Conservation (phyloP, 92 coral and sea anemone species). For the Siderastrea siderea region DNA sequence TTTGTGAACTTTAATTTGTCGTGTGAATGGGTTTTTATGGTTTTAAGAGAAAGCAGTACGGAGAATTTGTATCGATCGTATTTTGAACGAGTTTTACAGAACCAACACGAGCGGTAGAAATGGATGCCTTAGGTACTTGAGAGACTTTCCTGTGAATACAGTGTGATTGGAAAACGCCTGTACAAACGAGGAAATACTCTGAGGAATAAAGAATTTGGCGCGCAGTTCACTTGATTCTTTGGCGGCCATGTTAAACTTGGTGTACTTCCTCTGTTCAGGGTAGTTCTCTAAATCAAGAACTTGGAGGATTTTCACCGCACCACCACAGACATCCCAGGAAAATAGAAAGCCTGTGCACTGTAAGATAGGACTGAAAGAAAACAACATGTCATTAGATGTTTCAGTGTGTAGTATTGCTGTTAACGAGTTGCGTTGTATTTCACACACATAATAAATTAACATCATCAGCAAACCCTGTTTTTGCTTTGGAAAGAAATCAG, state of each 20-base stretch:
- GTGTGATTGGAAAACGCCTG: constrained; percentile 91
- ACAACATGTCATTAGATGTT: neutral
- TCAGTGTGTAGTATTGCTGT: no score
- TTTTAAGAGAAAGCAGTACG: no score
- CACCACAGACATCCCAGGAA: constrained; percentile 89
- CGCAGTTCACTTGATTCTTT: constrained; percentile 66
- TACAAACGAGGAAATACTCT: constrained; percentile 66
- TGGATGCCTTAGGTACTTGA: constrained; percentile 83
- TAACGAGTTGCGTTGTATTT: no score
- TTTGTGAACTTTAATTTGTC: neutral
- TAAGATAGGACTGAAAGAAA: constrained; percentile 68
- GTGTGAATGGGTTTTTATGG: neutral
- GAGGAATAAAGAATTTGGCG: constrained; percentile 60
- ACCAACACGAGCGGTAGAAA: constrained; percentile 87
- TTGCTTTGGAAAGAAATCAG: no score
- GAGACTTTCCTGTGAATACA: constrained; percentile 83
- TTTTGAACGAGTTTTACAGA: constrained; percentile 27
- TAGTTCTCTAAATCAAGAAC: constrained; percentile 64
- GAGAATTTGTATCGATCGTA: neutral
- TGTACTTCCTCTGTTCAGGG: constrained; percentile 57
- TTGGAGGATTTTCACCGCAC: constrained; percentile 74
- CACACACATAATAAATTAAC: no score
- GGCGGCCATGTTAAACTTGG: constrained; percentile 72
- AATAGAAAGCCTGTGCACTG: constrained; percentile 87
- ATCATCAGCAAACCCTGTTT: no score